Percentiles rank a stretch among this genome's conserved stretches.
Evolutionary conservation across 2,113 vertebrate species (phyloP).

Genomic region (Castor canadensis): DNA sequence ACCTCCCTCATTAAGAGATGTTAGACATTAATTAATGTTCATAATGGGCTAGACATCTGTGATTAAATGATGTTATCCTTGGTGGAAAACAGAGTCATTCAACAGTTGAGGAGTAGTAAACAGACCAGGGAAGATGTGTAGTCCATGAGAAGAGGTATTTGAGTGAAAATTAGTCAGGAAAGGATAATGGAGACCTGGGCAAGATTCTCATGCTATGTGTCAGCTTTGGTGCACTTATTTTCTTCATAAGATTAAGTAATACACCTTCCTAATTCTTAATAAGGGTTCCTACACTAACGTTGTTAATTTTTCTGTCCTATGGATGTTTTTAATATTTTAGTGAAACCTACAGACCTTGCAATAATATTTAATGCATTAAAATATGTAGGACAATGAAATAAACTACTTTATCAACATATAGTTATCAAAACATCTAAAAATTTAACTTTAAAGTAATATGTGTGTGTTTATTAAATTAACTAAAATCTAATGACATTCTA

Average conservation of each 20-base stretch:
- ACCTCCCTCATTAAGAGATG: slow-evolving; percentile 59
- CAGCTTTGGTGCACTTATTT: background rate
- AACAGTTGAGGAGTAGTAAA: background rate
- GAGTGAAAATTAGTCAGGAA: background rate
- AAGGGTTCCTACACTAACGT: background rate
- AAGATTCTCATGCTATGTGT: background rate
- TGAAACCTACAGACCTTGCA: background rate
- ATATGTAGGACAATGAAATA: background rate
- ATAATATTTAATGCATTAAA: background rate
- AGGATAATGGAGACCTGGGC: background rate
- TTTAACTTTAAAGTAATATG: slow-evolving; percentile 22
- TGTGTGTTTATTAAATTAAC: slow-evolving; percentile 13
- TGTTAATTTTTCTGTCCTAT: background rate
- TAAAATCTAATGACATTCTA: background rate
- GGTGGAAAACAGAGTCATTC: slow-evolving; percentile 37
- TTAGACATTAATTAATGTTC: slow-evolving; percentile 69
- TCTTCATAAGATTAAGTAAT: background rate
- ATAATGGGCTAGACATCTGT: slow-evolving; percentile 59
- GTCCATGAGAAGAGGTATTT: background rate
- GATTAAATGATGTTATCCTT: slow-evolving; percentile 60
- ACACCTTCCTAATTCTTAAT: background rate
- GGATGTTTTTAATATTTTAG: background rate
- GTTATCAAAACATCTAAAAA: background rate
- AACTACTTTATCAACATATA: slow-evolving; percentile 19
- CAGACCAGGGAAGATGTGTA: background rate